Conservation (phyloP, 2,797 vertebrate species). For the Sebastes umbrosus region DNA sequence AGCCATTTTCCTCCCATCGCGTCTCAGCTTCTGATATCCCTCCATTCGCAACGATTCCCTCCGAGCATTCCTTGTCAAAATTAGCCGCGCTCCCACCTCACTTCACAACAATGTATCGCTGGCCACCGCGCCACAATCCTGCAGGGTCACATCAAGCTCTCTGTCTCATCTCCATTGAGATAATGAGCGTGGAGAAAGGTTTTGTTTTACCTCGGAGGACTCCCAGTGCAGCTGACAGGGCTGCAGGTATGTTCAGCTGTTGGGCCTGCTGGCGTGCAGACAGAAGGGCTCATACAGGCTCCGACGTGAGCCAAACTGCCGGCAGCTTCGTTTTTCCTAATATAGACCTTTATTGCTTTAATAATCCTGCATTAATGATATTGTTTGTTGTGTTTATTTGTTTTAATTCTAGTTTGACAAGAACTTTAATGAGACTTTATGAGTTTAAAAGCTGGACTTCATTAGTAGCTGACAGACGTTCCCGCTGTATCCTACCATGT, state of each 20-base stretch:
- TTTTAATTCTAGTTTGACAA: not conserved
- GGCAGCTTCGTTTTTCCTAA: constrained; percentile 63
- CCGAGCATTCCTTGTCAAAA: constrained; percentile 61
- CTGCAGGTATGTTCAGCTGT: constrained; percentile 87
- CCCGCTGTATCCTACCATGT: constrained; percentile 19
- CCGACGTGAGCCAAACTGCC: constrained; percentile 52
- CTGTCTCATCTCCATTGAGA: constrained; percentile 67
- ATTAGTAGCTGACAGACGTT: constrained; percentile 57
- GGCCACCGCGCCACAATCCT: constrained; percentile 64
- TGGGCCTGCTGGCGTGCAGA: constrained; percentile 70
- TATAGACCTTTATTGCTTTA: constrained; percentile 60
- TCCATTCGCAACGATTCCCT: constrained; percentile 46
- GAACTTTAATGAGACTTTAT: not conserved
- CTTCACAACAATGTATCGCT: constrained; percentile 66
- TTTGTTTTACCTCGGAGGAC: constrained; percentile 81
- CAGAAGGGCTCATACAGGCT: constrained; percentile 75
- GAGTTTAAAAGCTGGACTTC: constrained; percentile 8
- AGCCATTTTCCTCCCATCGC: constrained; percentile 17
- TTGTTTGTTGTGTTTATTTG: not conserved
- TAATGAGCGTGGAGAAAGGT: constrained; percentile 77
- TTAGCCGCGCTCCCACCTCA: constrained; percentile 60
- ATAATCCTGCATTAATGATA: constrained; percentile 10
- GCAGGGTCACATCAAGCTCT: constrained; percentile 66
- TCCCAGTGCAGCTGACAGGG: constrained; percentile 71
- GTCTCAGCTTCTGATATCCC: constrained; percentile 25